Base-by-base conservation (phyloP, 2,113 vertebrate species). In the Otis tarda region DNA sequence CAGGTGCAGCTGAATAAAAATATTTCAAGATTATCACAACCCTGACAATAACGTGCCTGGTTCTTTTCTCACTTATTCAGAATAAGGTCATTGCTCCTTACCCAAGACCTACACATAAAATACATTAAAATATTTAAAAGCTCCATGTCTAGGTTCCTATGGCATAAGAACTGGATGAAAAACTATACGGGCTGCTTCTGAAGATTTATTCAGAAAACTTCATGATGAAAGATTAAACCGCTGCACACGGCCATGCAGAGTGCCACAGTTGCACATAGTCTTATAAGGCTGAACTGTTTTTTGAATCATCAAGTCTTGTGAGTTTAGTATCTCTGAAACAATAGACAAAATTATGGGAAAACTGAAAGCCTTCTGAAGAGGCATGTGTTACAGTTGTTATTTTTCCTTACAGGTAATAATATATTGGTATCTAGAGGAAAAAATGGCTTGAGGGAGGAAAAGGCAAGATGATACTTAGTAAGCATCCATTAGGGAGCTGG, bases 191-290 rank as follows among this genome's bases (percentile, higher is more conserved):
- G 5, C 59, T 61, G 1, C 33, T 93, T 87, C 31, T 55, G 45
- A 80, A 89, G 49, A 35, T 49, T 53, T 73, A 9, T 23, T 73
- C 20, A 37, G 20, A 28, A 14, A 82, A 47, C 35, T 28, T 60
- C 6, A 19, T 39, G 41, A 43, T 43, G 41, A 43, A 43, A 12
- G 41, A 17, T 57, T 47, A 83, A 33, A 12, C 9, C n/a, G 21
- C 25, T 53, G 41, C 13, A 2, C 16, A 2, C 59, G 73, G 73
- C 67, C 37, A 22, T 35, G 24, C 27, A 1, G 2, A 50, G 28
- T 45, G 65, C 45, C 19, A 37, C 31, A 0, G 1, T 7, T 74
- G 15, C 52, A 50, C 6, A 25, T 9, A 0, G 1, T 52, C 45
- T 56, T 4, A 9, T 3, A 22, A 37, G 41, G 12, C 43, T 71